Conservation (phyloP, 2,797 vertebrate species). For the Semaprochilodus insignis region DNA sequence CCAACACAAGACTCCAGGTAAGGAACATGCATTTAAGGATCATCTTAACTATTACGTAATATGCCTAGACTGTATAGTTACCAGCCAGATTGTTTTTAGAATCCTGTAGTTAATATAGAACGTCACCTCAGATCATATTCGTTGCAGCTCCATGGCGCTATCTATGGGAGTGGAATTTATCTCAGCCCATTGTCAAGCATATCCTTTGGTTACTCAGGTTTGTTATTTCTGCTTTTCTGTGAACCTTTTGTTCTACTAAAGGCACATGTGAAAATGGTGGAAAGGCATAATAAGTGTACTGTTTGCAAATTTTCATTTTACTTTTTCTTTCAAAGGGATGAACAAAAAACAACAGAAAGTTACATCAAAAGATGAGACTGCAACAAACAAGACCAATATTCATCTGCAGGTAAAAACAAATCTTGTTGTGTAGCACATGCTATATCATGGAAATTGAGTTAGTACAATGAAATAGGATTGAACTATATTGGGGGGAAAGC, state of each 20-base stretch:
- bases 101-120: constrained; percentile 3
- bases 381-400: constrained; percentile 83
- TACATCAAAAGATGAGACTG: constrained; percentile 87
- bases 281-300: not conserved
- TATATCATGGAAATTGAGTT: not conserved
- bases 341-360: constrained; percentile 93
- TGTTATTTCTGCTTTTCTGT: constrained; percentile 34
- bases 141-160: constrained; percentile 88
- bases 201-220: constrained; percentile 95
- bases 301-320: not conserved
- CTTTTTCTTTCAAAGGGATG: constrained; percentile 81
- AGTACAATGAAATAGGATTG: not conserved
- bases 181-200: constrained; percentile 93
- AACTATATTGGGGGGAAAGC: not conserved
- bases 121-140: not conserved
- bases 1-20: constrained; percentile 91
- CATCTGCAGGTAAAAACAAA: constrained; percentile 80
- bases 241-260: not conserved
- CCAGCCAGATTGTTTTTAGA: not conserved
- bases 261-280: not conserved
- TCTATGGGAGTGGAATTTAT: constrained; percentile 92
- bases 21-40: not conserved
- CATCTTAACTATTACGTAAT: not conserved
- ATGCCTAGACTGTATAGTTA: not conserved
- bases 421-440: not conserved